Evolutionary conservation across 2,888 invertebrate species (phyloP).

Genomic region (Acrobasis consociella): DNA sequence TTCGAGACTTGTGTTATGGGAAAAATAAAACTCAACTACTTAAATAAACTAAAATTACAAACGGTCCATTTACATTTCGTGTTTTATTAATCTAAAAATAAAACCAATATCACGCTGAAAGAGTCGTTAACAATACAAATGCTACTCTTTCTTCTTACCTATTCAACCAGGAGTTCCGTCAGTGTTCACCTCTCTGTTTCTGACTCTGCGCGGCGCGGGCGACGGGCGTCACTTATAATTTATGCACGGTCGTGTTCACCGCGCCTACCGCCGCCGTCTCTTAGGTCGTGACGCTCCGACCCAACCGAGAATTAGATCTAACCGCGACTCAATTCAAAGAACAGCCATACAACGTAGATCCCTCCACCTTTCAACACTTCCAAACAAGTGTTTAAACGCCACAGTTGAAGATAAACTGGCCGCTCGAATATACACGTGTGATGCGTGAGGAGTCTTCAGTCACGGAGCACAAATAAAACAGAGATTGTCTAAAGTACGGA

Average conservation of each 20-base stretch:
- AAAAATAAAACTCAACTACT: no score
- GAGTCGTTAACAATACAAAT: neutral
- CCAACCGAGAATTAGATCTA: constrained; percentile 61
- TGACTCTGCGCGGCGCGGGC: constrained; percentile 28
- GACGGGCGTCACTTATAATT: constrained; percentile 61
- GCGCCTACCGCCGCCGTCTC: constrained; percentile 48
- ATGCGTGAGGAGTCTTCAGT: constrained; percentile 57
- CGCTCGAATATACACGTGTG: constrained; percentile 47
- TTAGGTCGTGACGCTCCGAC: constrained; percentile 60
- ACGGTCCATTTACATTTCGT: no score
- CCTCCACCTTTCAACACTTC: neutral
- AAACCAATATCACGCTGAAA: no score
- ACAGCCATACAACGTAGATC: constrained; percentile 6
- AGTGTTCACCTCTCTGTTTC: constrained; percentile 30
- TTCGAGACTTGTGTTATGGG: no score
- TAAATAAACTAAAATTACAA: no score
- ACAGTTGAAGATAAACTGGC: constrained; percentile 18
- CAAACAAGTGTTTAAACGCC: neutral
- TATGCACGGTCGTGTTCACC: constrained; percentile 68
- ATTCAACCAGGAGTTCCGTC: constrained; percentile 2
- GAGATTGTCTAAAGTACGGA: constrained; percentile 43
- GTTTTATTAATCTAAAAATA: no score
- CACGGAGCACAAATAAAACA: constrained; percentile 52
- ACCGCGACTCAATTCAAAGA: constrained; percentile 41
- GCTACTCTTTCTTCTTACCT: neutral